Base-by-base conservation (phyloP, 1,140 invertebrate genomes). In the Anastatus disparis region DNA sequence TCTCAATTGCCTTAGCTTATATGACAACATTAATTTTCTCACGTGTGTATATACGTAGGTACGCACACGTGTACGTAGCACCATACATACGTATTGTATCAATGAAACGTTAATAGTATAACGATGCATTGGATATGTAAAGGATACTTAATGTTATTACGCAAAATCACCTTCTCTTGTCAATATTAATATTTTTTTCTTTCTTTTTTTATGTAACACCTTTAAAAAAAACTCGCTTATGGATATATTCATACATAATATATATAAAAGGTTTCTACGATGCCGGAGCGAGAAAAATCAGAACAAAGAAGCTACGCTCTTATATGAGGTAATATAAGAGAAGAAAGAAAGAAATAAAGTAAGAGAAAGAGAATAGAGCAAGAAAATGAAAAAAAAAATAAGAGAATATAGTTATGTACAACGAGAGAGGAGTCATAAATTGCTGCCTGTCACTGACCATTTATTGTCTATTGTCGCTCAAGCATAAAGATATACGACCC, bases 401-500 rank as follows among this genome's bases (percentile, higher is more conserved):
- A 44, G 42, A 7, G n/a, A n/a, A n/a, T n/a, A n/a, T n/a, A n/a
- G n/a, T n/a, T n/a, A n/a, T n/a, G n/a, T n/a, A n/a, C n/a, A n/a
- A 17, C 24, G 26, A 67, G 27, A 4, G 52, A 48, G 31, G 50
- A 40, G 29, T 24, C 40, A 58, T 70, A 70, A 70, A 70, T 64
- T 52, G 27, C 48, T 26, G 59, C 31, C 68, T 63, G 59, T 70
- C 68, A 64, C 61, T 70, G 38, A 58, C 50, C 68, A 48, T 70
- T 70, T 70, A 70, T 70, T 63, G 61, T 70, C 68, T 64, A 64
- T 70, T 63, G 59, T 64, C 68, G 42, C 59, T 64, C 68, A 56
- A 46, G 50, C 50, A 50, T 70, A 44, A 55, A 70, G 48, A 70
- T 70, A 62, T 70, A 70, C 50, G 58, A 55, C 17, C 31, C 58